These are phyloP conservation scores for Hesperia comma DNA, from an alignment of 2,888 invertebrate species.

Conservation along the genomic window DNA sequence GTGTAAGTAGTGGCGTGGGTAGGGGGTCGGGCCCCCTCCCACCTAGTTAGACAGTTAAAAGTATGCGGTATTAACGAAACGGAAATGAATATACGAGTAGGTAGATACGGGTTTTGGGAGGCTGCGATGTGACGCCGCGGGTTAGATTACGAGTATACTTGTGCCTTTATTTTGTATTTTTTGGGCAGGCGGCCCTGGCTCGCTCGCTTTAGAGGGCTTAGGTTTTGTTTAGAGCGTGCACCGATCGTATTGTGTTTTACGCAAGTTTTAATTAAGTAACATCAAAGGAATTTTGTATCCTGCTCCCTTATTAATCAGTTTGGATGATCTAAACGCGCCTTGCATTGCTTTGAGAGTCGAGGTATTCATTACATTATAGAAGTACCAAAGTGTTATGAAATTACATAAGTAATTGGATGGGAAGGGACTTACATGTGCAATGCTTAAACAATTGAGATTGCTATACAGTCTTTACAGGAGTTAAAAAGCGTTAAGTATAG, in stretches of 20 bases:
- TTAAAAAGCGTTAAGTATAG: not conserved
- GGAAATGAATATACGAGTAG: conserved; percentile 84
- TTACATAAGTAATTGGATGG: not conserved
- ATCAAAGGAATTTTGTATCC: conserved; percentile 17
- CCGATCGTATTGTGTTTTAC: conserved; percentile 30
- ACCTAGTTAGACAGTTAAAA: conserved; percentile 84
- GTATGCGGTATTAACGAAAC: conserved; percentile 84
- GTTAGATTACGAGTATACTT: conserved; percentile 83
- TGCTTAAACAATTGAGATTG: not conserved
- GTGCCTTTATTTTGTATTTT: conserved; percentile 62
- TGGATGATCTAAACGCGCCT: conserved; percentile 10
- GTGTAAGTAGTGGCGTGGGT: conserved; percentile 78
- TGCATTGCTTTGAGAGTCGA: not conserved
- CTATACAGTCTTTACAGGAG: not conserved
- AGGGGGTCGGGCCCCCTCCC: conserved; percentile 49
- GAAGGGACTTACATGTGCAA: no score
- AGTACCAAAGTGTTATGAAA: not conserved
- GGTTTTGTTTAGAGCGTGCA: conserved; percentile 45
- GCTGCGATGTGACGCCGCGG: conserved; percentile 71
- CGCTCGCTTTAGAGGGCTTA: conserved; percentile 42
- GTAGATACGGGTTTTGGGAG: conserved; percentile 70
- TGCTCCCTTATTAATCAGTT: conserved; percentile 11
- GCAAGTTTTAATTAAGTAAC: conserved; percentile 34
- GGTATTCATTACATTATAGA: not conserved
- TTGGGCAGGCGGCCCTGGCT: conserved; percentile 39